Evolutionary conservation across 2,797 vertebrate genomes (phyloP).

Genomic region (Carapus acus): DNA sequence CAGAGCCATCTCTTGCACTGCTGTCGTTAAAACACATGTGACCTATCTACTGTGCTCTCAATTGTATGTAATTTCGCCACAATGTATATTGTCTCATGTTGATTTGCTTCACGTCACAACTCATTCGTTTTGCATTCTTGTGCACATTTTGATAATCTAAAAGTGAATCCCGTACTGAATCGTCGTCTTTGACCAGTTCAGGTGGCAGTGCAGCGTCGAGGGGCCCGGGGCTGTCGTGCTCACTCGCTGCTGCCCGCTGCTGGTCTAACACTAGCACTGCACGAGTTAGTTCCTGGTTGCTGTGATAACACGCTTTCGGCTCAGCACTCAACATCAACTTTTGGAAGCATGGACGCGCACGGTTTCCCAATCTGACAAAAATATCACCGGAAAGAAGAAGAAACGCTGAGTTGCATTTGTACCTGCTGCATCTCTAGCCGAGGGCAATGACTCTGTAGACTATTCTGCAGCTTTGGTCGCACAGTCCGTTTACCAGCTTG

Average conservation of each 20-base stretch:
- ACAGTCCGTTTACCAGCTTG: conserved; percentile 53
- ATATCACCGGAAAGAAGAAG: conserved; percentile 12
- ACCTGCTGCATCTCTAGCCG: conserved; percentile 24
- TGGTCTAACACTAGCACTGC: conserved; percentile 26
- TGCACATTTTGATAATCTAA: no score
- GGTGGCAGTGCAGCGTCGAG: no score
- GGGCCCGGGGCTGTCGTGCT: neutral
- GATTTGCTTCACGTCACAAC: no score
- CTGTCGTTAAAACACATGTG: no score
- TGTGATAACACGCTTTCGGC: conserved; percentile 64
- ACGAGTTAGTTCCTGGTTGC: conserved; percentile 64
- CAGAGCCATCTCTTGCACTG: no score
- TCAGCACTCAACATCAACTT: conserved; percentile 63
- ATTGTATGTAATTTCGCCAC: no score
- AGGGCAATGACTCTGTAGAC: conserved; percentile 57
- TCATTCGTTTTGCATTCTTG: no score
- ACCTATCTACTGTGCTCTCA: no score
- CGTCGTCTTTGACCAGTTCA: no score
- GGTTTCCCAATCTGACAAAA: conserved; percentile 35
- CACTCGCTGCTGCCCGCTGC: conserved; percentile 53
- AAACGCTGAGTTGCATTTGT: conserved; percentile 7
- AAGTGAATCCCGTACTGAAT: no score
- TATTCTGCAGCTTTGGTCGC: conserved; percentile 48
- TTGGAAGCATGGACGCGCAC: conserved; percentile 59
- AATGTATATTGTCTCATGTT: no score